Percentiles rank a stretch among this genome's conserved stretches.
Conservation (phyloP, 2,888 invertebrate species). For the Phalangium opilio region DNA sequence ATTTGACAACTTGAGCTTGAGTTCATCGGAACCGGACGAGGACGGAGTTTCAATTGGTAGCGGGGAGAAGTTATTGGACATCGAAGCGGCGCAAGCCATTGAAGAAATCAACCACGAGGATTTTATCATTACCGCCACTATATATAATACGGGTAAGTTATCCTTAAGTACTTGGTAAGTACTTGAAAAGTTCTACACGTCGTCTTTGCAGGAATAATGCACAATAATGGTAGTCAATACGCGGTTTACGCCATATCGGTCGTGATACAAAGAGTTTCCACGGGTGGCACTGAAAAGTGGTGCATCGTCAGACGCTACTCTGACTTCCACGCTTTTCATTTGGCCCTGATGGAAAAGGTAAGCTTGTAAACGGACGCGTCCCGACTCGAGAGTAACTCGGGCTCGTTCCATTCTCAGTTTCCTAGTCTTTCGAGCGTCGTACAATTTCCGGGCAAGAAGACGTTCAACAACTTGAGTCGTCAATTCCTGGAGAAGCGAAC, state of each 20-base stretch:
- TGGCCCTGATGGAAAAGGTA: conserved; percentile 48
- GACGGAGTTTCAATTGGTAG: conserved; percentile 6
- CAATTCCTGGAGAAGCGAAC: conserved; percentile 66
- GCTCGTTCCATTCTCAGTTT: conserved; percentile 51
- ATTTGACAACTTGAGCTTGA: conserved; percentile 15
- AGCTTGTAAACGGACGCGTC: background rate
- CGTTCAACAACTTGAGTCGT: conserved; percentile 76
- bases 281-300: conserved; percentile 57
- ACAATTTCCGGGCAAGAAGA: conserved; percentile 78
- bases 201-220: conserved; percentile 41
- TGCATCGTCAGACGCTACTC: conserved; percentile 84
- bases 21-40: conserved; percentile 14
- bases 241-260: conserved; percentile 78
- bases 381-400: no score
- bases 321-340: conserved; percentile 79
- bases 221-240: conserved; percentile 67
- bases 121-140: conserved; percentile 12
- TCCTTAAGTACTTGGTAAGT: background rate
- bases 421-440: conserved; percentile 52
- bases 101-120: conserved; percentile 10
- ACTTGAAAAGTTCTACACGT: background rate
- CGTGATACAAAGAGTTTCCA: conserved; percentile 41
- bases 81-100: conserved; percentile 7
- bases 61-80: conserved; percentile 5
- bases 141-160: conserved; percentile 14